Percentiles rank a stretch among this genome's conserved stretches.
These are phyloP conservation scores for Pedionomus torquatus DNA, from an alignment of 2,113 vertebrate species.

Conservation along the genomic window DNA sequence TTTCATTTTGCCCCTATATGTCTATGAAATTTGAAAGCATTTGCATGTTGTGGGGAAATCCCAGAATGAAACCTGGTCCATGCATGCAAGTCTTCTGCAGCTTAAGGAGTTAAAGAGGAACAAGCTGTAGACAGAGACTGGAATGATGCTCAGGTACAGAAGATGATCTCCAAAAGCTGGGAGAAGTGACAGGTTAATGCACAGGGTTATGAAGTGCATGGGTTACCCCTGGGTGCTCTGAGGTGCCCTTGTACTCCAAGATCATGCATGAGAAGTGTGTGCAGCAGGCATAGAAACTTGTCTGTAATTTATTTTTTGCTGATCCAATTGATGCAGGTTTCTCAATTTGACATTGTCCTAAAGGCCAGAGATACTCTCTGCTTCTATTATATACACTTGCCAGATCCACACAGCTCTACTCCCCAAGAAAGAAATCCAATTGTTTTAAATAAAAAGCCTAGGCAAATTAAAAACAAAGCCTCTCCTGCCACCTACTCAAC, in stretches of 20 bases:
- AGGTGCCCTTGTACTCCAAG: background rate
- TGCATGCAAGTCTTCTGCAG: background rate
- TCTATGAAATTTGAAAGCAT: background rate
- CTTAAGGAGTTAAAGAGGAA: background rate
- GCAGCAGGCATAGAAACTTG: background rate
- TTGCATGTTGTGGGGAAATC: background rate
- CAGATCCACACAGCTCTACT: background rate
- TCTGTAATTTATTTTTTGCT: background rate
- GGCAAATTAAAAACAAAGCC: slow-evolving; percentile 16
- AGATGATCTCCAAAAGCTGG: background rate
- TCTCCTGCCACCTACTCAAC: slow-evolving; percentile 24
- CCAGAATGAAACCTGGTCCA: background rate
- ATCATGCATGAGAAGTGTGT: background rate
- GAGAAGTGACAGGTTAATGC: background rate
- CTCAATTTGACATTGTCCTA: background rate
- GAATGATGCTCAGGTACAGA: background rate
- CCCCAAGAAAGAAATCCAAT: background rate
- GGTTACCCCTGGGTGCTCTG: background rate
- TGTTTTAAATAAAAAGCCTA: slow-evolving; percentile 15
- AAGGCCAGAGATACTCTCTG: background rate
- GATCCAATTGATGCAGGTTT: background rate
- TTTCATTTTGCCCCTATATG: background rate
- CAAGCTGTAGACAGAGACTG: background rate
- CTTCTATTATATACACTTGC: background rate
- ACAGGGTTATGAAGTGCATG: background rate